These are phyloP conservation scores for Scotopteryx bipunctaria DNA, from an alignment of 2,888 invertebrate species.

Conservation along the genomic window DNA sequence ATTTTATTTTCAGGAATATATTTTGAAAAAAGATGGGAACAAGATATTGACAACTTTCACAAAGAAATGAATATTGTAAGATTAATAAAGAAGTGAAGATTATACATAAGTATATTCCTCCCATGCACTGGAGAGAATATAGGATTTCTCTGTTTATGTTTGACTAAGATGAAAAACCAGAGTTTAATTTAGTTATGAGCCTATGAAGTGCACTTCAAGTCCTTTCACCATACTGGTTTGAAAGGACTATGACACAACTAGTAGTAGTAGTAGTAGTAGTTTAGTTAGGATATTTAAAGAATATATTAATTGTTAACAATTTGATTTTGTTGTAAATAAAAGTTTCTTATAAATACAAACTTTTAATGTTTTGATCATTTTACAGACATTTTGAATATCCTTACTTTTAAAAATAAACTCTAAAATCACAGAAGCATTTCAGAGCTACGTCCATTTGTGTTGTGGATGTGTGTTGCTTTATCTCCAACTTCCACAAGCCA, in stretches of 20 bases:
- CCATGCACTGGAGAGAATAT: too few relatives aligned
- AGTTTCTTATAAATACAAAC: neutral
- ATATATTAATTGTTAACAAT: too few relatives aligned
- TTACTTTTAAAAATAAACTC: slow-evolving; percentile 8
- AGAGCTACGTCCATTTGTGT: slow-evolving; percentile 68
- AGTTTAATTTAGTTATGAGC: too few relatives aligned
- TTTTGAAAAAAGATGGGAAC: slow-evolving; percentile 97
- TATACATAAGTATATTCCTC: too few relatives aligned
- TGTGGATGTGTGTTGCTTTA: slow-evolving; percentile 62
- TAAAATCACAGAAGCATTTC: slow-evolving; percentile 73
- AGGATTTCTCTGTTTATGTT: too few relatives aligned
- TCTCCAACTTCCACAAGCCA: slow-evolving; percentile 86
- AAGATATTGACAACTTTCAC: slow-evolving; percentile 90
- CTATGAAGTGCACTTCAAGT: too few relatives aligned
- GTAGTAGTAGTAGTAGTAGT: too few relatives aligned
- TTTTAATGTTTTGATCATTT: neutral
- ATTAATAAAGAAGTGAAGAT: slow-evolving; percentile 58
- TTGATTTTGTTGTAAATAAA: neutral
- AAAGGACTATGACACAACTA: too few relatives aligned
- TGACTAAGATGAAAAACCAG: too few relatives aligned
- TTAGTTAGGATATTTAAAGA: too few relatives aligned
- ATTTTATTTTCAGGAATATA: slow-evolving; percentile 82
- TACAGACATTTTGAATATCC: slow-evolving; percentile 18
- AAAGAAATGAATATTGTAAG: slow-evolving; percentile 90
- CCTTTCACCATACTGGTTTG: too few relatives aligned